These are phyloP conservation scores for Vanacampus margaritifer DNA, from an alignment of 2,113 vertebrate species.

Conservation along the genomic window DNA sequence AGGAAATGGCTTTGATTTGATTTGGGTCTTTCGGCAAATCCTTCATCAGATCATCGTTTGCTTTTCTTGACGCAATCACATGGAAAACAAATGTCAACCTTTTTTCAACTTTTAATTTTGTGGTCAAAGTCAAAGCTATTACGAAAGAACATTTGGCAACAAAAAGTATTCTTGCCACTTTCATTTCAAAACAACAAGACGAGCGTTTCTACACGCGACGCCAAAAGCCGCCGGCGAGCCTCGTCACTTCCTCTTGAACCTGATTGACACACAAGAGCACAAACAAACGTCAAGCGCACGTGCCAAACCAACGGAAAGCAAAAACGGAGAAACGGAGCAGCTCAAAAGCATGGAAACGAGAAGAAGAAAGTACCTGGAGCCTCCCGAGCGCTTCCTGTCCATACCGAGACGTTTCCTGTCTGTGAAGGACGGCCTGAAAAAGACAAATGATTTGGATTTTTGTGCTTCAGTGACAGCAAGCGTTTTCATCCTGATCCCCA, in stretches of 20 bases:
- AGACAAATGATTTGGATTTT: not conserved
- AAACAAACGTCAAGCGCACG: not conserved
- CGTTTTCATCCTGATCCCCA: too few species aligned
- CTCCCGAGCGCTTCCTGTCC: slow-evolving; percentile 47
- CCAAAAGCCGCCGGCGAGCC: too few species aligned
- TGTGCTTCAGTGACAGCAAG: too few species aligned
- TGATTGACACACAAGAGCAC: slow-evolving; percentile 5
- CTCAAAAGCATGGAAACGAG: not conserved
- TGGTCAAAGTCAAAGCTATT: too few species aligned
- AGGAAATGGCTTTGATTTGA: too few species aligned
- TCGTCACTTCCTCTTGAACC: slow-evolving; percentile 45
- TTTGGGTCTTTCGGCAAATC: too few species aligned
- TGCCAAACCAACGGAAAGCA: not conserved
- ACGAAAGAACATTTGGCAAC: not conserved
- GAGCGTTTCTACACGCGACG: too few species aligned
- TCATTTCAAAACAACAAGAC: not conserved
- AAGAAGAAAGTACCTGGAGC: slow-evolving; percentile 19
- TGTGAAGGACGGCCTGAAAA: slow-evolving; percentile 83
- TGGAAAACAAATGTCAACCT: too few species aligned
- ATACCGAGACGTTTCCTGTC: slow-evolving; percentile 84
- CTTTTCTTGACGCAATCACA: too few species aligned
- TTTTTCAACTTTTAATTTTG: too few species aligned
- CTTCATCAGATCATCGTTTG: too few species aligned
- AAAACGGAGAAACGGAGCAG: not conserved
- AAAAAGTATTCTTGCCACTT: not conserved